A percentile compares a stretch with the other conserved stretches of the same genome.
These are phyloP conservation scores for Ephestia elutella DNA, from an alignment of 1,140 invertebrate species.

Conservation along the genomic window DNA sequence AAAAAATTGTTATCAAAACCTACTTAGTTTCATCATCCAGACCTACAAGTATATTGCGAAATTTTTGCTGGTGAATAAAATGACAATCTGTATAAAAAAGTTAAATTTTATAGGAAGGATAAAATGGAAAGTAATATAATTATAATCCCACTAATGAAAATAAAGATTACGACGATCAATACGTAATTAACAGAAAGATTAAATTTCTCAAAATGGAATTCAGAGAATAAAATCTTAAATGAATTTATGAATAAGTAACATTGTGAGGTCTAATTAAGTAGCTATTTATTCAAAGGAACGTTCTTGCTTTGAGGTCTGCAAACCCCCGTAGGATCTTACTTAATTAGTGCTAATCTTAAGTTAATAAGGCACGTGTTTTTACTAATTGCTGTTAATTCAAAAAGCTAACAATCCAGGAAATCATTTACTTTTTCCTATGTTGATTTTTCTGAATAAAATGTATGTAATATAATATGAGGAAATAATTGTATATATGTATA, in stretches of 20 bases:
- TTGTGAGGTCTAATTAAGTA: conserved; percentile 50
- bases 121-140: too few relatives aligned
- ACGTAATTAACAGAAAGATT: neutral
- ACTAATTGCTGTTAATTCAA: conserved; percentile 60
- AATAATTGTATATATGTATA: neutral
- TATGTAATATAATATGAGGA: neutral
- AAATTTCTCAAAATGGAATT: neutral
- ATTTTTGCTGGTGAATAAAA: too few relatives aligned
- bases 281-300: conserved; percentile 51
- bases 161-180: too few relatives aligned
- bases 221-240: neutral
- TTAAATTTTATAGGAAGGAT: too few relatives aligned
- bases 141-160: too few relatives aligned
- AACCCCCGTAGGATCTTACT: conserved; percentile 44
- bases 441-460: neutral
- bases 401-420: conserved; percentile 16
- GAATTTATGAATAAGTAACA: neutral
- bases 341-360: conserved; percentile 66
- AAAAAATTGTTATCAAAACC: too few relatives aligned
- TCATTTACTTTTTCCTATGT: neutral
- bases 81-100: too few relatives aligned
- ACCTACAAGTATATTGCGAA: too few relatives aligned
- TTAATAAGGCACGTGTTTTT: conserved; percentile 62
- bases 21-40: too few relatives aligned
- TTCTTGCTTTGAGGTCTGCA: conserved; percentile 49